Evolutionary conservation across 2,888 invertebrate genomes (phyloP), one percentile per base, ranked within the genome.

Genomic region (Drosophila mimica): DNA sequence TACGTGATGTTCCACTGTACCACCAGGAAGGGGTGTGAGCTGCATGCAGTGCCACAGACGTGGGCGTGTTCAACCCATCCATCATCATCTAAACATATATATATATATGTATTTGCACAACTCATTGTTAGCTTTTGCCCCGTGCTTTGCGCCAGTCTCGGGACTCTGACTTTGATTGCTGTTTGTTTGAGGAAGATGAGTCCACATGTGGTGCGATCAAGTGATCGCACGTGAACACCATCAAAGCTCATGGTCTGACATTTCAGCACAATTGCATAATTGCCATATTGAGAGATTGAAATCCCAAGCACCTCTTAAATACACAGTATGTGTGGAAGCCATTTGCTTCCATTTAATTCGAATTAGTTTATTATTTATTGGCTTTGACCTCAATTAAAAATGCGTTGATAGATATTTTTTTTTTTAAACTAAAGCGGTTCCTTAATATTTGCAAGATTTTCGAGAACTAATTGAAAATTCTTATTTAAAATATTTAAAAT

Each of bases 171-270:
- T 66, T 57, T 67, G 70, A 68, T 57, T 63, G 34, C 43, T 11
- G 51, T 20, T 20, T 61, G 43, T 15, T 31, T 36, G 31, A n/a
- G 40, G 20, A 17, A 25, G 69, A 64, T 74, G 73, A 15, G 15
- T 46, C 25, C 86, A 85, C 75, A 79, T 83, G 74, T 69, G 64
- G 48, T 30, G 33, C 53, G 81, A 88, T 87, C 90, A 89, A 83
- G 77, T 89, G 87, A 89, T 79, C 79, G 88, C 90, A 87, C 90
- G 87, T 87, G 87, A 89, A 85, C 63, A 58, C 72, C 49, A 75
- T 80, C 51, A 59, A 65, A 74, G 57, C 65, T 56, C 59, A 53
- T 71, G 57, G 48, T 38, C 25, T 4, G 68, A 51, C 67, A 67
- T 74, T 75, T 75, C 71, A 70, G 17, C 74, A 58, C 61, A 74